Percentiles rank a stretch among this genome's conserved stretches.
Evolutionary conservation across 2,888 invertebrate genomes (phyloP).

Genomic region (Macrosiphum euphorbiae): DNA sequence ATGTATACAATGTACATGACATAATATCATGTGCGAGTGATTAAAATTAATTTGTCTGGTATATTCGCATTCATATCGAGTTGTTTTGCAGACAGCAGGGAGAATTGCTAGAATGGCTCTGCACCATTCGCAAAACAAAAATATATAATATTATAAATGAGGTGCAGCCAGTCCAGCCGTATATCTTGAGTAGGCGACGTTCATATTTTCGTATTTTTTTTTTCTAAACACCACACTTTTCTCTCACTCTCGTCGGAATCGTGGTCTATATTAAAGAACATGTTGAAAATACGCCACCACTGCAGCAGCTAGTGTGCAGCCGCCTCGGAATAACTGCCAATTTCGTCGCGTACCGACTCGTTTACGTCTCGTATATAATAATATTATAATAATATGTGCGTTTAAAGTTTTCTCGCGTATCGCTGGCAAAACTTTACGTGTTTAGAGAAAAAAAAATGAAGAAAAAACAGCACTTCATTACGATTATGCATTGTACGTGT

Average conservation of each 20-base stretch:
- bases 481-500: slow-evolving; percentile 13
- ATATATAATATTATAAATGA: neutral
- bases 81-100: neutral
- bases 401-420: slow-evolving; percentile 17
- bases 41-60: neutral
- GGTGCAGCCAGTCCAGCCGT: neutral
- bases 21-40: neutral
- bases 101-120: neutral
- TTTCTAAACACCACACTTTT: neutral
- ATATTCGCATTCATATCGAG: neutral
- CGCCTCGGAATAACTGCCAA: neutral
- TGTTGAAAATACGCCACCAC: neutral
- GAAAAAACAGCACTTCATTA: neutral
- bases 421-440: neutral
- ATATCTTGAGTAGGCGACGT: neutral
- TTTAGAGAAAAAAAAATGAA: neutral
- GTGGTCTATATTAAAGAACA: neutral
- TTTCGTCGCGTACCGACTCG: neutral
- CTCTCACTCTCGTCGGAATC: neutral
- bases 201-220: neutral
- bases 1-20: too few species aligned
- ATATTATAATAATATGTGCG: neutral
- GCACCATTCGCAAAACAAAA: neutral
- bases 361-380: neutral
- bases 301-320: neutral